These are phyloP conservation scores for Cecidostiba fungosa DNA, from an alignment of 2,888 invertebrate genomes.

Conservation along the genomic window DNA sequence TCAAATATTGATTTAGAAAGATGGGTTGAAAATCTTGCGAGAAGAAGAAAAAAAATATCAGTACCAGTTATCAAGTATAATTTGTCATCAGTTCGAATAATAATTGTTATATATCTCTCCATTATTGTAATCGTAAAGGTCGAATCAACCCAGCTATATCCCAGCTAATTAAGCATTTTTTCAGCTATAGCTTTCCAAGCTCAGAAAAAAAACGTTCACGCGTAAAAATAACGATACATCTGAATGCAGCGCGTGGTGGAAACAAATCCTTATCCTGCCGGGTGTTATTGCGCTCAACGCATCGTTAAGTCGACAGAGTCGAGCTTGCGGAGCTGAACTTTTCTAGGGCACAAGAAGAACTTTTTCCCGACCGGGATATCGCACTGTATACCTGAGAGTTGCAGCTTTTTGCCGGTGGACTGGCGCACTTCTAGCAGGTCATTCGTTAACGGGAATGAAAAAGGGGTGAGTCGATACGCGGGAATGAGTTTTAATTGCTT, in stretches of 20 bases:
- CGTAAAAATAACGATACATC: background rate
- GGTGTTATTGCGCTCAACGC: conserved; percentile 12
- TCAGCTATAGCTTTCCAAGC: background rate
- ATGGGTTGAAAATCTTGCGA: too few species aligned
- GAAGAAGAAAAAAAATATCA: too few species aligned
- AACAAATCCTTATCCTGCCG: background rate
- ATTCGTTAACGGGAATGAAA: background rate
- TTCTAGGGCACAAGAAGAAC: background rate
- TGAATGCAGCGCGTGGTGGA: background rate
- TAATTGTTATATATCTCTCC: too few species aligned
- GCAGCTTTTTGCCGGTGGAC: background rate
- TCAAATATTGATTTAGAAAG: too few species aligned
- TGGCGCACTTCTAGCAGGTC: background rate
- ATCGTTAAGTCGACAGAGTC: background rate
- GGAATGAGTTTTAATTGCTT: background rate
- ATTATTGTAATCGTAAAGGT: background rate
- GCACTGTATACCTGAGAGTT: background rate
- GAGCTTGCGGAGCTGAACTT: background rate
- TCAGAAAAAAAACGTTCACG: background rate
- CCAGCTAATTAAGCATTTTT: background rate
- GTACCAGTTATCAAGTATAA: too few species aligned
- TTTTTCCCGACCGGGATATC: background rate
- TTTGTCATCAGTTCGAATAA: too few species aligned
- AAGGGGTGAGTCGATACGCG: background rate
- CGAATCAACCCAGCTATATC: background rate